These are phyloP conservation scores for Heliconius himera DNA, from an alignment of 1,140 invertebrate species.

Conservation along the genomic window DNA sequence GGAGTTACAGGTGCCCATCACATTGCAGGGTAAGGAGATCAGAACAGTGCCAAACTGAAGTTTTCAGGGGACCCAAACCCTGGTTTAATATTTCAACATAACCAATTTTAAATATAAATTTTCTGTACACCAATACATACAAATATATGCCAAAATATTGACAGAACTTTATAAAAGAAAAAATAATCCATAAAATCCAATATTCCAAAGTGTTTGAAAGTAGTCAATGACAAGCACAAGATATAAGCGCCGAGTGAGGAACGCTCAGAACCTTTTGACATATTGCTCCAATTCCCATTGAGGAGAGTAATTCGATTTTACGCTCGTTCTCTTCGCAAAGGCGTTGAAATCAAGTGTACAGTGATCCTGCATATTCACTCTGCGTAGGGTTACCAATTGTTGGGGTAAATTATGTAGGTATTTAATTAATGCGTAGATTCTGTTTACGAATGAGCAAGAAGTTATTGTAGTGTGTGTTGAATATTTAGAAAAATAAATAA, in stretches of 20 bases:
- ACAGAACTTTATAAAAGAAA: not conserved
- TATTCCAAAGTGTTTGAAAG: constrained; percentile 5
- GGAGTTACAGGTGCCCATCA: too few species aligned
- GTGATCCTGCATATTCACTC: constrained; percentile 60
- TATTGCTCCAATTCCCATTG: constrained; percentile 48
- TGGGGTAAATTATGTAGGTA: not conserved
- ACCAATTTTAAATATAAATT: too few species aligned
- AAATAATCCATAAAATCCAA: constrained; percentile 5
- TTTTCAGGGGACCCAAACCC: too few species aligned
- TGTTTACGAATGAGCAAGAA: too few species aligned
- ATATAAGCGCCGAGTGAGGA: constrained; percentile 28
- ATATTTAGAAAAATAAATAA: too few species aligned
- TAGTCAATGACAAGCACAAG: constrained; percentile 14
- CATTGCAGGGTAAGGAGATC: too few species aligned
- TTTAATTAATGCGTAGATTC: too few species aligned
- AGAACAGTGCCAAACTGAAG: too few species aligned
- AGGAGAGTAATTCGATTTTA: constrained; percentile 57
- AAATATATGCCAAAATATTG: too few species aligned
- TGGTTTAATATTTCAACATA: too few species aligned
- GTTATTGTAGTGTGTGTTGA: too few species aligned
- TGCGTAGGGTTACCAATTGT: constrained; percentile 26
- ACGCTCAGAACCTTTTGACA: constrained; percentile 47
- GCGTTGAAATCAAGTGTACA: constrained; percentile 44
- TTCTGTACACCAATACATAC: too few species aligned
- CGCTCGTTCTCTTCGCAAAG: constrained; percentile 56